phyloP scores from a whole-genome alignment of 2,888 invertebrate genomes.

The Cheilosia impressa region DNA sequence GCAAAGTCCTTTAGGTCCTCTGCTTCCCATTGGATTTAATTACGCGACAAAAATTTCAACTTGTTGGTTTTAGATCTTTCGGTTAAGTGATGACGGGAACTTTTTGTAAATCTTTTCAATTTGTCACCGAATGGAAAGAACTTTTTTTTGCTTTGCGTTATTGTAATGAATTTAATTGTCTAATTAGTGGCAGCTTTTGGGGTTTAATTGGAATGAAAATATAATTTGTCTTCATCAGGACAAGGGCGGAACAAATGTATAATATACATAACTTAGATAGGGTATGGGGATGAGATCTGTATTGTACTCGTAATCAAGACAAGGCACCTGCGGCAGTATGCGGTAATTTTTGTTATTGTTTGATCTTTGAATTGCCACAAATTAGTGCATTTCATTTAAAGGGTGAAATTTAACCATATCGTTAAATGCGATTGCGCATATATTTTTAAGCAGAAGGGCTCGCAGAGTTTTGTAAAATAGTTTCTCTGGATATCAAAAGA shows the following conservation, averaged over 20 bases:
- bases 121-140: conserved; percentile 35
- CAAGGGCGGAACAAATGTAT: not conserved
- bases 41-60: conserved; percentile 68
- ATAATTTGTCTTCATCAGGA: conserved; percentile 49
- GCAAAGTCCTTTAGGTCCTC: conserved; percentile 25
- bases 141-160: conserved; percentile 10
- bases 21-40: conserved; percentile 56
- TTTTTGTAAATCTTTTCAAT: conserved; percentile 59
- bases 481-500: conserved; percentile 40
- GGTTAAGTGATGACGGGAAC: conserved; percentile 28
- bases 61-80: conserved; percentile 50
- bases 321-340: conserved; percentile 53
- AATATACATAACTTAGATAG: not conserved
- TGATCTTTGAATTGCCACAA: conserved; percentile 52
- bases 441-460: conserved; percentile 12
- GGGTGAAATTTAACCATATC: conserved; percentile 20
- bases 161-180: conserved; percentile 69
- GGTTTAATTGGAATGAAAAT: conserved; percentile 60
- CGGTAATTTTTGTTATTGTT: conserved; percentile 65
- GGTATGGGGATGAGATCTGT: not conserved
- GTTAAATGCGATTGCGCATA: not conserved
- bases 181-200: conserved; percentile 62
- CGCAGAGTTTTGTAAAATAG: not conserved
- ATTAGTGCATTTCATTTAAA: conserved; percentile 28
- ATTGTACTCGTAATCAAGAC: conserved; percentile 51